Base-by-base conservation (phyloP, 37 sponge, comb jelly and placozoan genomes). In the Bolinopsis microptera region DNA sequence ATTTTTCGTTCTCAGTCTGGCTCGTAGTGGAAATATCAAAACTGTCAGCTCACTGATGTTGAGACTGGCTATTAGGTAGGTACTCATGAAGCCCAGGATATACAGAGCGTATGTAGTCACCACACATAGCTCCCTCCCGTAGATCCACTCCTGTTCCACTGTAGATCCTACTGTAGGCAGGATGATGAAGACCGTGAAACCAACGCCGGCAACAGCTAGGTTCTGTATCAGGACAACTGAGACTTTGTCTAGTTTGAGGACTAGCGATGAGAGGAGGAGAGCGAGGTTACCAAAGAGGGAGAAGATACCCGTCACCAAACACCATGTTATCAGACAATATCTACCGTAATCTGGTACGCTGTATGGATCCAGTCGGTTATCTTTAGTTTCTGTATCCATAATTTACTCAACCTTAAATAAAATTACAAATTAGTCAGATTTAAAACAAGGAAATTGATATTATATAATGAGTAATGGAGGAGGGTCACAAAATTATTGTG, bases 211-310 rank as follows among this genome's bases (percentile, higher is more conserved):
- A 30, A 21, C 31, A 28, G 75, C 75, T 28, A 72, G 75, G 75
- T 72, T 72, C 25, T n/a, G 31, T n/a, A 72, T 72, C 31, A 72
- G 25, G 75, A 72, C 25, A n/a, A 72, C 31, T 3, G 75, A 72
- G 13, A 72, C 75, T 72, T 21, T 5, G 31, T 72, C 75, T n/a
- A 72, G 75, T 72, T 72, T 72, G 27, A 72, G 75, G 5, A 72
- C 75, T 24, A 72, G 31, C n/a, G 75, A n/a, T 3, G 75, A n/a
- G 31, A 72, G 25, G 75, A 72, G 75, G 75, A 72, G 31, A 28
- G 75, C 18, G 3, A 72, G 75, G 75, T 72, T 72, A 24, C 75
- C 75, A 21, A 28, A 5, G 75, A 72, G 31, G 31, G 75, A 72
- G 75, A 72, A 5, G 18, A 21, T 72, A 21, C 75, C 75, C n/a